These are phyloP conservation scores for Protonibea diacanthus DNA, from an alignment of 2,797 vertebrate genomes.

Conservation along the genomic window DNA sequence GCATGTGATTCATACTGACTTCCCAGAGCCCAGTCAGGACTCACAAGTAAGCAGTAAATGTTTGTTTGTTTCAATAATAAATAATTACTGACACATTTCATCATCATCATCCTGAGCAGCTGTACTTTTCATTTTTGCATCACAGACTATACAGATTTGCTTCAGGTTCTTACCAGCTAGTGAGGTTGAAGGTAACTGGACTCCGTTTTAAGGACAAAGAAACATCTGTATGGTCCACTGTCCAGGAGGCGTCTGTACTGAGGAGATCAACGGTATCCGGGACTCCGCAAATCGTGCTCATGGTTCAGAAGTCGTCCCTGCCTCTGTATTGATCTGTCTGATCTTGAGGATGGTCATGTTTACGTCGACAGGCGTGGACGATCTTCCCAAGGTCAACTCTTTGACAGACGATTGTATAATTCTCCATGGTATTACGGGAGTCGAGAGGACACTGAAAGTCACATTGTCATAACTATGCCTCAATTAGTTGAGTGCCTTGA, in stretches of 20 bases:
- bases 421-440: neutral
- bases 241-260: neutral
- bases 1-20: too few species aligned
- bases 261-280: neutral
- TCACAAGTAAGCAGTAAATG: too few species aligned
- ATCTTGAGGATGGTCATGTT: accelerated
- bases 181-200: accelerated
- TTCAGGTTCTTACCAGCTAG: neutral
- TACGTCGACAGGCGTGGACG: neutral
- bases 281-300: too few species aligned
- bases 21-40: too few species aligned
- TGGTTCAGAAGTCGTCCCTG: neutral
- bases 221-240: neutral
- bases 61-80: too few species aligned
- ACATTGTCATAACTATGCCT: neutral
- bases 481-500: neutral
- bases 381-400: neutral
- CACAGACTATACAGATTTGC: neutral
- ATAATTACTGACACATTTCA: neutral
- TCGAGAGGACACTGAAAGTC: neutral
- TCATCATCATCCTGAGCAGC: neutral
- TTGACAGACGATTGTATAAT: neutral
- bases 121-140: neutral
- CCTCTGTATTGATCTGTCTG: neutral
- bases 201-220: neutral